Evolutionary conservation across 2,888 invertebrate genomes (phyloP).

Genomic region (Nezara viridula): DNA sequence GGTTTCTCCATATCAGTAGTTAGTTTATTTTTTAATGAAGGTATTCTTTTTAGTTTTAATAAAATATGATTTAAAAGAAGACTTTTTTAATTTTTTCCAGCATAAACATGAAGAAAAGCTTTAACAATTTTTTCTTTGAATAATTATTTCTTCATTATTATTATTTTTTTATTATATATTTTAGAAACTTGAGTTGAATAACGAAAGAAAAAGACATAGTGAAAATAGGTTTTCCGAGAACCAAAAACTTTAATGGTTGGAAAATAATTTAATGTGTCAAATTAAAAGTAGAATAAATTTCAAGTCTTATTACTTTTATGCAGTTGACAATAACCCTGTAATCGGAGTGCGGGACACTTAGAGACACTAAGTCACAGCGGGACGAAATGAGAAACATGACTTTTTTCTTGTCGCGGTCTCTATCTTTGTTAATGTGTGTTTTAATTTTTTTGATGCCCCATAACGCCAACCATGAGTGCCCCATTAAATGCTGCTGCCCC

Average conservation of each 20-base stretch:
- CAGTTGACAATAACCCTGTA: not conserved
- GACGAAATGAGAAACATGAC: constrained; percentile 9
- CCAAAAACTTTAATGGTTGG: not conserved
- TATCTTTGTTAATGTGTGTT: constrained; percentile 34
- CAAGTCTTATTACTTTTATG: not conserved
- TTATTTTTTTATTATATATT: too few relatives aligned
- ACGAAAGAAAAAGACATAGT: too few relatives aligned
- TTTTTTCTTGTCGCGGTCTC: not conserved
- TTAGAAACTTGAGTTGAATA: too few relatives aligned
- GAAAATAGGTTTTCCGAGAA: not conserved
- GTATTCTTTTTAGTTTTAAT: too few relatives aligned
- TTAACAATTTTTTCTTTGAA: too few relatives aligned
- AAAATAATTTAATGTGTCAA: not conserved
- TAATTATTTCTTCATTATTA: too few relatives aligned
- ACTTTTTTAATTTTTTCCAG: too few relatives aligned
- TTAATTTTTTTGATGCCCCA: constrained; percentile 22
- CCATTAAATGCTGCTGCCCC: constrained; percentile 15
- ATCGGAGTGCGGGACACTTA: not conserved
- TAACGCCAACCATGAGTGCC: not conserved
- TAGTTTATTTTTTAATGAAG: too few relatives aligned
- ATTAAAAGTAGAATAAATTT: not conserved
- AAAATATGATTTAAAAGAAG: too few relatives aligned
- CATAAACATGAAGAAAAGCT: too few relatives aligned
- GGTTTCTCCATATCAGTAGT: too few relatives aligned
- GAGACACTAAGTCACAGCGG: not conserved